Base-by-base conservation (phyloP, 2,797 vertebrate species). In the Setipinna tenuifilis region DNA sequence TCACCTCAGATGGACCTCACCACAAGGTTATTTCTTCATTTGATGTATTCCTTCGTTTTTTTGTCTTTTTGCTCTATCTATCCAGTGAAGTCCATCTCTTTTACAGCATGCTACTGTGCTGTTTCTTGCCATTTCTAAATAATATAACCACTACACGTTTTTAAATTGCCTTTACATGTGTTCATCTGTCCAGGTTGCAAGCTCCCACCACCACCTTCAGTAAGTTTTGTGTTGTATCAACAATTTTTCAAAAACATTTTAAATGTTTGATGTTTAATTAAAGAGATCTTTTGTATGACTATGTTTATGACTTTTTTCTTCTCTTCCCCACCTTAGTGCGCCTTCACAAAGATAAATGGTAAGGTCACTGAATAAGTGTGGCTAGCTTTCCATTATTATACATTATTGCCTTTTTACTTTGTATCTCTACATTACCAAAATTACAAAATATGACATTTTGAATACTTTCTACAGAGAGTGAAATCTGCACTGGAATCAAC, bases 331-430 rank as follows among this genome's bases (percentile, higher is more conserved):
- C 23, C 31, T 59, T 90, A 95, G 94, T 95, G 94, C 65, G 88
- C 84, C 10, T 11, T 6, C 0, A 94, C 54, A 19, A 85, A 0
- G 12, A 59, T 86, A 86, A 94, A 93, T 2, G 86, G 94, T 95
- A 90, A 65, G n/a, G 62, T 23, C 50, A 59, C 14, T 2, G 16
- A 19, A 59, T 19, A 5, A 59, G n/a, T 59, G n/a, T 59, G 19
- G 58, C 19, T 19, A 59, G 16, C n/a, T 21, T 59, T 17, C 19
- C 58, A 59, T 62, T 46, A 59, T 59, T 59, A 19, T 21, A 59
- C 19, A 21, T 19, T 59, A 21, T n/a, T 7, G n/a, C 17, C 23
- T 3, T 62, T 10, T 62, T 62, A 5, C n/a, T n/a, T 62, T 16
- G 17, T 62, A 23, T 23, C 23, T 1, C 59, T n/a, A n/a, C 4